Evolutionary conservation across 2,888 invertebrate species (phyloP), one percentile per base, ranked within the genome.

Genomic region (Clostera curtula): DNA sequence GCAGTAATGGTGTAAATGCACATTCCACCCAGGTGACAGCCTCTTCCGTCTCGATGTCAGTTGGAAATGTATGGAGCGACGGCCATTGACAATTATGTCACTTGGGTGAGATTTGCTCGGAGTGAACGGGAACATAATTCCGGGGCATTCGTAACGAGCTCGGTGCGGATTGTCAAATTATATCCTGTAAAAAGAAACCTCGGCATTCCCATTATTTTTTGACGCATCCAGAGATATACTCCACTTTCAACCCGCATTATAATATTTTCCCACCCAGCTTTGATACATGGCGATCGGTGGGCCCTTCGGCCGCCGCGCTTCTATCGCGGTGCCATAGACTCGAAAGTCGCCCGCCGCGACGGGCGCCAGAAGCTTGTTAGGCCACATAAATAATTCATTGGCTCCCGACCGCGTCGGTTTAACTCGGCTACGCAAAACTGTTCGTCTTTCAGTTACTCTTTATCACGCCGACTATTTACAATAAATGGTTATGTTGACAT

Each of bases 381-480:
- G 16, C 19, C 28, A 20, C 36, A 52, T 55, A 55, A 52, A 55
- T 55, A 52, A 55, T 55, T 55, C 47, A 55, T 52, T 39, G 50
- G 47, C 19, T 36, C 40, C 40, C 28, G 39, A 50, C 50, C 48
- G 47, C 49, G 35, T 27, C 31, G 52, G 48, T 50, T 50, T 49
- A 49, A 49, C 48, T 58, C 48, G 34, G 38, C 41, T 33, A 39
- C 36, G 40, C 38, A 39, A 38, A 45, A 41, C 45, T 41, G 45
- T 52, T 54, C 52, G 47, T 56, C 56, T 56, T 47, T 42, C 33
- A 35, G 46, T 47, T 51, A 52, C 47, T 49, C 45, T 55, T 57
- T 50, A 52, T 42, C 42, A 28, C 18, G 34, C 28, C 25, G 33
- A 43, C 40, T 40, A 46, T 54, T 50, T 45, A 42, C 47, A 46